These are phyloP conservation scores for Temnothorax unifasciatus DNA, from an alignment of 2,888 invertebrate genomes.

Conservation along the genomic window DNA sequence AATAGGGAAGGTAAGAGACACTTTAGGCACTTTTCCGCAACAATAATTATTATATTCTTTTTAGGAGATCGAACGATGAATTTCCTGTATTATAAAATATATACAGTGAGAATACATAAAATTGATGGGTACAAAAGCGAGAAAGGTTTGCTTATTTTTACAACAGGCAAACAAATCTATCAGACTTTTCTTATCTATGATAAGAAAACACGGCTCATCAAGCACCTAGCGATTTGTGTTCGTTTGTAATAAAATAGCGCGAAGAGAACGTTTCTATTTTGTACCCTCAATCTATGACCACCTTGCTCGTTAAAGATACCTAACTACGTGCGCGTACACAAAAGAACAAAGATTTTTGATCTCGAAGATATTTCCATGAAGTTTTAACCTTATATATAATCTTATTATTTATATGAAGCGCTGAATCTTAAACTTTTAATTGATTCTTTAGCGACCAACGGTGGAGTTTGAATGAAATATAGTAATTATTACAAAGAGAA, in stretches of 20 bases:
- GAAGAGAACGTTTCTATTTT: slow-evolving; percentile 72
- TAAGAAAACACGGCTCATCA: slow-evolving; percentile 58
- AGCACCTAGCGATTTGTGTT: slow-evolving; percentile 56
- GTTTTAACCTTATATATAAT: slow-evolving; percentile 60
- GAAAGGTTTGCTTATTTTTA: slow-evolving; percentile 66
- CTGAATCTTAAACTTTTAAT: slow-evolving; percentile 58
- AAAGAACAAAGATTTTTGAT: slow-evolving; percentile 52
- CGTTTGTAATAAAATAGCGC: slow-evolving; percentile 54
- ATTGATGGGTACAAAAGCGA: slow-evolving; percentile 76
- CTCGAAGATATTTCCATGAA: slow-evolving; percentile 63
- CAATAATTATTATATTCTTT: slow-evolving; percentile 78
- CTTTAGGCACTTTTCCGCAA: slow-evolving; percentile 76
- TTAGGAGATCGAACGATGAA: slow-evolving; percentile 73
- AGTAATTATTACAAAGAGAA: slow-evolving; percentile 73
- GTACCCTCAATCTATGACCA: slow-evolving; percentile 72
- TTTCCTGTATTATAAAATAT: slow-evolving; percentile 73
- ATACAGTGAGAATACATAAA: slow-evolving; percentile 68
- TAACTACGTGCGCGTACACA: slow-evolving; percentile 54
- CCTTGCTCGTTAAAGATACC: slow-evolving; percentile 73
- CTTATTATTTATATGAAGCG: slow-evolving; percentile 55
- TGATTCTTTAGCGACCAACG: slow-evolving; percentile 74
- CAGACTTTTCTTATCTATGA: slow-evolving; percentile 62
- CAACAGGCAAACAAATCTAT: slow-evolving; percentile 57
- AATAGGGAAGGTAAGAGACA: slow-evolving; percentile 75
- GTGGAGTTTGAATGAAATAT: slow-evolving; percentile 71